Base-by-base conservation (phyloP, 2,888 invertebrate species). In the Drosophila incognita region DNA sequence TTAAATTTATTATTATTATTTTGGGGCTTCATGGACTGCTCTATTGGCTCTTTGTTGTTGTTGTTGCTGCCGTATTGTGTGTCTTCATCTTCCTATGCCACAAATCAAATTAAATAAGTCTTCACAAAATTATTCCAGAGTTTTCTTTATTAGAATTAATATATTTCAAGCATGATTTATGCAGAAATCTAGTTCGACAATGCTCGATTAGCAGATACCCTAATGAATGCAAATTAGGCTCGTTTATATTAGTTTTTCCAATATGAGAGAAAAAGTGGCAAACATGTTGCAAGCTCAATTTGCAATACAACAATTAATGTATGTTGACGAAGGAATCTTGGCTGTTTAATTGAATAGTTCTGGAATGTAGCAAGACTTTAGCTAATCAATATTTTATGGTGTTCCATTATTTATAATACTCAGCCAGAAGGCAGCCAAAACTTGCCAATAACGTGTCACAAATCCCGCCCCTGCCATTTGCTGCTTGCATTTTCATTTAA, bases 401-500 rank as follows among this genome's bases (percentile, higher is more conserved):
- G 61, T 54, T 65, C 15, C 33, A 77, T 74, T 73, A 83, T 75
- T 81, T 70, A 78, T 59, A 27, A 59, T 63, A 46, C 21, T 53
- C 42, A 70, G 18, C 33, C 61, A 54, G 21, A 2, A 2, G 36
- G 4, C 49, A 56, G 13, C n/a, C 29, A 27, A 27, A 35, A 15
- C 58, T 46, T 42, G 57, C 35, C 53, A 33, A 38, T 27, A 27
- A 24, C 54, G 27, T 54, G 38, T 69, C 66, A 54, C 64, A 73
- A 81, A 69, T 63, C 60, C 61, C 60, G 27, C 51, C 40, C 35
- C 38, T 49, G 57, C 63, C 54, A 49, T 40, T 77, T 54, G 29
- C 48, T 11, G 66, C 62, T 68, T 40, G 73, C 60, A 66, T 66
- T 77, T 79, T 73, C 69, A 69, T 81, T 81, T 74, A 73, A 72